A percentile compares a stretch with the other conserved stretches of the same genome.
phyloP scores from a whole-genome alignment of 1,140 invertebrate species.

The Sesamia nonagrioides region DNA sequence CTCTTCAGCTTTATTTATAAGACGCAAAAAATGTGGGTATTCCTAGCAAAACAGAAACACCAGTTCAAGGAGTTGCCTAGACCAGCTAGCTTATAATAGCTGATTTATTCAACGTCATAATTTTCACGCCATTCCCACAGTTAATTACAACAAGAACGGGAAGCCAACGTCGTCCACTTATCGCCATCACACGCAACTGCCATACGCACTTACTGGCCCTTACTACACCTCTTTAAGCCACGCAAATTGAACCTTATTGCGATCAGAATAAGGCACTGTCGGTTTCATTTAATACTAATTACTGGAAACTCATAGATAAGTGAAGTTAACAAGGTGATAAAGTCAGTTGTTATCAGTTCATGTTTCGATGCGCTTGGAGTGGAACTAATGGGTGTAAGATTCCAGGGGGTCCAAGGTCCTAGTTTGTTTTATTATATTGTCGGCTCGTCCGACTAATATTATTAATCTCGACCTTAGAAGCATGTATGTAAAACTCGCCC shows the following conservation, averaged over 20 bases:
- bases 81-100: background rate
- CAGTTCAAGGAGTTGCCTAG: too few relatives aligned
- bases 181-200: slow-evolving; percentile 2
- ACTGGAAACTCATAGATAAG: slow-evolving; percentile 30
- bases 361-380: background rate
- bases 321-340: slow-evolving; percentile 36
- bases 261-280: background rate
- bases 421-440: slow-evolving; percentile 22
- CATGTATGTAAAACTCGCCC: too few relatives aligned
- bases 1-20: too few relatives aligned
- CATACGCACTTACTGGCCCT: background rate
- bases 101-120: background rate
- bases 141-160: slow-evolving; percentile 7
- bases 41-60: too few relatives aligned
- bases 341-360: slow-evolving; percentile 3
- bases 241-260: slow-evolving; percentile 8
- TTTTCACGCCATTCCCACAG: background rate
- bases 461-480: too few relatives aligned
- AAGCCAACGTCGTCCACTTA: slow-evolving; percentile 17
- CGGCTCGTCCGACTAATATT: too few relatives aligned
- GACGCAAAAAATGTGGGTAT: too few relatives aligned
- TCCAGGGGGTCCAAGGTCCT: background rate
- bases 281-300: slow-evolving; percentile 1
- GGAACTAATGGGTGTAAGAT: slow-evolving; percentile 32
- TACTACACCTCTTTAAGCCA: background rate